Evolutionary conservation across 2,888 invertebrate species (phyloP).

Genomic region (Metallyticus violacea): DNA sequence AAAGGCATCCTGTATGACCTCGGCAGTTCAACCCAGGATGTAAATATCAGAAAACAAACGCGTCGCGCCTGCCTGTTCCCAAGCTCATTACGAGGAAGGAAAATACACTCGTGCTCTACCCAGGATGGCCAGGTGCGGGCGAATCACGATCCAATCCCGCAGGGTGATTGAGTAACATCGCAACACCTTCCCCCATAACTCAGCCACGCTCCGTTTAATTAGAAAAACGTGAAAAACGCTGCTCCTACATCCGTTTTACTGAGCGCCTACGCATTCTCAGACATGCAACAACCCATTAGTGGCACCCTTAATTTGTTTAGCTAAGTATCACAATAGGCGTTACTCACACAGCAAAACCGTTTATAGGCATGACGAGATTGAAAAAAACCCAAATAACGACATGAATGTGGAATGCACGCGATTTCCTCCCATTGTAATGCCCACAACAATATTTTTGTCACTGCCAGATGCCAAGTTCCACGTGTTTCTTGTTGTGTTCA

Average conservation of each 20-base stretch:
- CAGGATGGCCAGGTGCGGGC: neutral
- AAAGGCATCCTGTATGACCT: neutral
- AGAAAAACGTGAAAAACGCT: neutral
- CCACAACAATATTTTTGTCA: too few species aligned
- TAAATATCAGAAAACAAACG: neutral
- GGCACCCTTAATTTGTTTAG: neutral
- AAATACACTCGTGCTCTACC: neutral
- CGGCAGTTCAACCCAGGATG: neutral
- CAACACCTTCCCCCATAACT: neutral
- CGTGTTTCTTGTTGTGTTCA: too few species aligned
- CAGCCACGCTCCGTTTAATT: neutral
- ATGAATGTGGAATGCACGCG: too few species aligned
- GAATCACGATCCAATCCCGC: neutral
- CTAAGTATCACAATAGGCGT: neutral
- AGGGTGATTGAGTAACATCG: constrained; percentile 1
- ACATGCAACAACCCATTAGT: neutral
- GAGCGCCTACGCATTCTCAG: too few species aligned
- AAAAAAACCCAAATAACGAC: too few species aligned
- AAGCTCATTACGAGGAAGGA: neutral
- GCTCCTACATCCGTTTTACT: neutral
- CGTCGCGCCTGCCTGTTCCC: too few species aligned
- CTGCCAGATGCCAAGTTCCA: too few species aligned
- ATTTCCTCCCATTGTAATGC: too few species aligned
- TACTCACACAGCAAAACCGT: too few species aligned
- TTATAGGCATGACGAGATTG: too few species aligned